A percentile compares a stretch with the other conserved stretches of the same genome.
Evolutionary conservation across 2,888 invertebrate genomes (phyloP).

Genomic region (Elaeidobius kamerunicus): DNA sequence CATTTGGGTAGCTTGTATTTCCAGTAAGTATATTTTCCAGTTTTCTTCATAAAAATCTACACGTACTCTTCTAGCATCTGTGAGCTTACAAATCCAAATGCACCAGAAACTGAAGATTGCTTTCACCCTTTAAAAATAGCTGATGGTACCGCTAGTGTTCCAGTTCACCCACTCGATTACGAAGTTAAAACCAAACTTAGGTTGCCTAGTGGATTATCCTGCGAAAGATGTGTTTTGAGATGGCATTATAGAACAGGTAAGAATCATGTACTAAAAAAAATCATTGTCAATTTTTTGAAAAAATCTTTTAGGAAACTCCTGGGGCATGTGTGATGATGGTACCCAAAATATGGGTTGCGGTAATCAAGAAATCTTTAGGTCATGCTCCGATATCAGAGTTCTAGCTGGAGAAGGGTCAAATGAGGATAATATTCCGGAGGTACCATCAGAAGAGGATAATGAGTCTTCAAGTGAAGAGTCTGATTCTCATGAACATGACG

Average conservation of each 20-base stretch:
- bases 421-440: too few relatives aligned
- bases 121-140: conserved; percentile 45
- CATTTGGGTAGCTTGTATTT: conserved; percentile 46
- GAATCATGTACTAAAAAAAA: too few relatives aligned
- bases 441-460: too few relatives aligned
- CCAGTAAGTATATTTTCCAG: conserved; percentile 32
- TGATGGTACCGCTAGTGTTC: conserved; percentile 39
- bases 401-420: too few relatives aligned
- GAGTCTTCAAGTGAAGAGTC: too few relatives aligned
- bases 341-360: conserved; percentile 43
- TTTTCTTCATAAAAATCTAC: background rate
- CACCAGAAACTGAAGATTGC: conserved; percentile 50
- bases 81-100: conserved; percentile 39
- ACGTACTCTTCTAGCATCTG: conserved; percentile 37
- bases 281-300: too few relatives aligned
- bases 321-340: conserved; percentile 43
- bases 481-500: too few relatives aligned
- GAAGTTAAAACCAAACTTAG: too few relatives aligned
- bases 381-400: conserved; percentile 45
- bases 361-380: conserved; percentile 45
- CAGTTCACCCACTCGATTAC: conserved; percentile 39
- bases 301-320: conserved; percentile 42
- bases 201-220: conserved; percentile 48
- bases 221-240: conserved; percentile 52
- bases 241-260: conserved; percentile 40